Conservation (phyloP, 1,140 invertebrate species). For the Nymphalis io region DNA sequence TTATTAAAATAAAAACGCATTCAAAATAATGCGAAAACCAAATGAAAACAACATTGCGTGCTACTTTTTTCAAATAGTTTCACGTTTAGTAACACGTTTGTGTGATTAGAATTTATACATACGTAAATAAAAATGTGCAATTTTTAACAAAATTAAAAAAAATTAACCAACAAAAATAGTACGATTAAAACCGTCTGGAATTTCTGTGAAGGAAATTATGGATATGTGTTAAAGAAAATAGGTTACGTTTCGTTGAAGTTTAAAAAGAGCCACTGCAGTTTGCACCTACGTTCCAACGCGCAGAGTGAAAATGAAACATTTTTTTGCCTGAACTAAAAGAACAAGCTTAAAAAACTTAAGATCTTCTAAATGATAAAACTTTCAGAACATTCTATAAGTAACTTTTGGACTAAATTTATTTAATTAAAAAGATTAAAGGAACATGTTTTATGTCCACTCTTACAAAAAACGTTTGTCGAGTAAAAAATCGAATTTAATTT, state of each 20-base stretch:
- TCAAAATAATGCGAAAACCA: no score
- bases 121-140: no score
- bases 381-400: not conserved
- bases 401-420: not conserved
- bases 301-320: not conserved
- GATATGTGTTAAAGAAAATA: conserved; percentile 6
- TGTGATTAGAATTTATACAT: no score
- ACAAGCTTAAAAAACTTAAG: not conserved
- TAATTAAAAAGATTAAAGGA: not conserved
- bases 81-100: no score
- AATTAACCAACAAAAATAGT: no score
- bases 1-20: no score
- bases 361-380: not conserved
- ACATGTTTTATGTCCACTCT: not conserved
- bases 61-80: no score
- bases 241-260: conserved; percentile 1
- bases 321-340: conserved; percentile 1
- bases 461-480: no score
- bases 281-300: not conserved
- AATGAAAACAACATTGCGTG: no score
- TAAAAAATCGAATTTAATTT: no score
- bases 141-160: no score
- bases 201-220: not conserved
- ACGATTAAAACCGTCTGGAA: not conserved
- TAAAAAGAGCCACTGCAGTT: not conserved